Percentiles rank a stretch among this genome's conserved stretches.
These are phyloP conservation scores for Nothoprocta pentlandii DNA, from an alignment of 2,113 vertebrate genomes.

Conservation along the genomic window DNA sequence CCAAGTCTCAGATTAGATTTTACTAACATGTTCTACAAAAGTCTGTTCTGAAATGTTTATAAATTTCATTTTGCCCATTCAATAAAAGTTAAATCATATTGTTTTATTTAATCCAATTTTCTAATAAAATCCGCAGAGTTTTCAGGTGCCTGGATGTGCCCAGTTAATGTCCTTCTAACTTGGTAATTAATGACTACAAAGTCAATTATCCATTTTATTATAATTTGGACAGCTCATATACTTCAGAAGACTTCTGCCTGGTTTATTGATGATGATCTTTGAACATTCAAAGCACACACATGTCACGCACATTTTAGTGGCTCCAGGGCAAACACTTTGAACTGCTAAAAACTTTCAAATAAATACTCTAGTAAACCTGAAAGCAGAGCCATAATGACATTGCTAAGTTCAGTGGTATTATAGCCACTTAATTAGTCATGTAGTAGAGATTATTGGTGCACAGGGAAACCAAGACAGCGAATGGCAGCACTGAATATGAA, in stretches of 20 bases:
- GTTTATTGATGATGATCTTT: neutral
- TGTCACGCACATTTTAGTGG: neutral
- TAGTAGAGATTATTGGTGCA: neutral
- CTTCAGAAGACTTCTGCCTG: constrained; percentile 20
- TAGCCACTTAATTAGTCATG: neutral
- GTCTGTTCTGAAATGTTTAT: neutral
- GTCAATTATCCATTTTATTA: neutral
- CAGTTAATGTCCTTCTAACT: neutral
- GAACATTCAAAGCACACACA: neutral
- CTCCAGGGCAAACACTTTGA: neutral
- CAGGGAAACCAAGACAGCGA: neutral
- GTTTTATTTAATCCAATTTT: constrained; percentile 27
- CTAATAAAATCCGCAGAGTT: neutral
- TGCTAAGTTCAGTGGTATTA: neutral
- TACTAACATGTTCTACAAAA: neutral
- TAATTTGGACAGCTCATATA: constrained; percentile 13
- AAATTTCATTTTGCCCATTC: neutral
- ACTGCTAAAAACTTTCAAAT: constrained; percentile 1
- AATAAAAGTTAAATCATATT: neutral
- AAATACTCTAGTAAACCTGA: neutral
- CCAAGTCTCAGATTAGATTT: neutral
- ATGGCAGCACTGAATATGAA: neutral
- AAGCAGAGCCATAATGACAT: neutral
- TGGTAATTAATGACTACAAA: constrained; percentile 35
- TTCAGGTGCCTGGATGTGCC: neutral